These are phyloP conservation scores for Parapsyche elsis DNA, from an alignment of 1,140 invertebrate species.

Conservation along the genomic window DNA sequence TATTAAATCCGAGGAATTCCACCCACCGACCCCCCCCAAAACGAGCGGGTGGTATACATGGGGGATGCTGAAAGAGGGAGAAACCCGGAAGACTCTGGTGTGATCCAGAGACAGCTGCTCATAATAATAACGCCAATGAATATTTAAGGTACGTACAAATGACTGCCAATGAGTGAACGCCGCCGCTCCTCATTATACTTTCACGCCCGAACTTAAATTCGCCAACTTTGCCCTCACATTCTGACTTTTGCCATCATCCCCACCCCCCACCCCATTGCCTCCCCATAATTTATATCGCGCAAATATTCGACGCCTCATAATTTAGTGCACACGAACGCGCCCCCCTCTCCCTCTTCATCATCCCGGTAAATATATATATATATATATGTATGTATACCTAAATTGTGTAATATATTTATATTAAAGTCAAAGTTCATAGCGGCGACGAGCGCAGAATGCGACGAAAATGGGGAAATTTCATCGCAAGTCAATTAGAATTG, in stretches of 20 bases:
- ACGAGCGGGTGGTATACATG: not conserved
- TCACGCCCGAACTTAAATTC: constrained; percentile 30
- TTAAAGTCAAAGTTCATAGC: too few relatives aligned
- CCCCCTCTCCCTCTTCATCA: not conserved
- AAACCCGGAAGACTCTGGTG: not conserved
- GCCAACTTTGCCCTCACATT: constrained; percentile 20
- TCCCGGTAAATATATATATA: not conserved
- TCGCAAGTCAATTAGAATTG: too few relatives aligned
- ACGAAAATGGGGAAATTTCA: too few relatives aligned
- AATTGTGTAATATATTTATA: too few relatives aligned
- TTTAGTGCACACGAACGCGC: not conserved
- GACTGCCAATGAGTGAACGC: constrained; percentile 31
- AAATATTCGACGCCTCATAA: constrained; percentile 30
- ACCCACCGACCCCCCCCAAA: not conserved
- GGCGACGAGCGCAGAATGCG: too few relatives aligned
- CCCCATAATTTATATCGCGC: constrained; percentile 27
- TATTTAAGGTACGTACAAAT: constrained; percentile 36
- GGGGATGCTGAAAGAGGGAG: not conserved
- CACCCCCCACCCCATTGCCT: too few relatives aligned
- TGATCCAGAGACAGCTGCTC: constrained; percentile 38
- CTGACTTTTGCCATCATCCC: not conserved
- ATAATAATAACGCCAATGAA: constrained; percentile 41
- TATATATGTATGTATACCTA: not conserved
- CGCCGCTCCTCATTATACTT: constrained; percentile 35
- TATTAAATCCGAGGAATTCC: constrained; percentile 40